Percentiles rank a stretch among this genome's conserved stretches.
Conservation (phyloP, 2,113 vertebrate genomes). For the Pimephales promelas region DNA sequence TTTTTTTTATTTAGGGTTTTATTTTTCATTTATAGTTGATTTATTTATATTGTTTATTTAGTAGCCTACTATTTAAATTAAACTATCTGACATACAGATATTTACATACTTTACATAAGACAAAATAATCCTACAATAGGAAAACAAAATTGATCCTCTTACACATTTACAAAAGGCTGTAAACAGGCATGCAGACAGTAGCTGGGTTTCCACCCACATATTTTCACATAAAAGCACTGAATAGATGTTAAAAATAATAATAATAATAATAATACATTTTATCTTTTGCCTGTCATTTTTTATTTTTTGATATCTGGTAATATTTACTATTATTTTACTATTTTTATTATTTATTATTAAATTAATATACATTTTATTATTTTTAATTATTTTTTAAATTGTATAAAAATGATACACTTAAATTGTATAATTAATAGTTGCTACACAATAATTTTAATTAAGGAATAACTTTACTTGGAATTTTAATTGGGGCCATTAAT, state of each 20-base stretch:
- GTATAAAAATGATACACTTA: neutral
- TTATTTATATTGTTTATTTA: neutral
- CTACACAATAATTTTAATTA: neutral
- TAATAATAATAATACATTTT: neutral
- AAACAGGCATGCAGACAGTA: neutral
- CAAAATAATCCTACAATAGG: neutral
- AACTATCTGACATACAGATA: neutral
- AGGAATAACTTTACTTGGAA: too few relatives aligned
- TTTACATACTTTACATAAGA: neutral
- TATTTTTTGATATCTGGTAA: too few relatives aligned
- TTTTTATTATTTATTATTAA: too few relatives aligned
- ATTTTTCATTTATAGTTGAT: neutral
- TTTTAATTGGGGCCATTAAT: neutral
- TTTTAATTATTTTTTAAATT: neutral
- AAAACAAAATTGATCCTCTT: neutral
- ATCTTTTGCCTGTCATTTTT: too few relatives aligned
- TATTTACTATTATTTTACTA: too few relatives aligned
- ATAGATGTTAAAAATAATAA: neutral
- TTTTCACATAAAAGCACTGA: neutral
- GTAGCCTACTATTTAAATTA: neutral
- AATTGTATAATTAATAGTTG: too few relatives aligned
- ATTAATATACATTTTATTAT: too few relatives aligned
- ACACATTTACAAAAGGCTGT: neutral
- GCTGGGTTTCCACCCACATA: neutral
- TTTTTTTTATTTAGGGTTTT: neutral